These are phyloP conservation scores for Enteromius paludinosus DNA, from an alignment of 2,797 vertebrate genomes.

Conservation along the genomic window DNA sequence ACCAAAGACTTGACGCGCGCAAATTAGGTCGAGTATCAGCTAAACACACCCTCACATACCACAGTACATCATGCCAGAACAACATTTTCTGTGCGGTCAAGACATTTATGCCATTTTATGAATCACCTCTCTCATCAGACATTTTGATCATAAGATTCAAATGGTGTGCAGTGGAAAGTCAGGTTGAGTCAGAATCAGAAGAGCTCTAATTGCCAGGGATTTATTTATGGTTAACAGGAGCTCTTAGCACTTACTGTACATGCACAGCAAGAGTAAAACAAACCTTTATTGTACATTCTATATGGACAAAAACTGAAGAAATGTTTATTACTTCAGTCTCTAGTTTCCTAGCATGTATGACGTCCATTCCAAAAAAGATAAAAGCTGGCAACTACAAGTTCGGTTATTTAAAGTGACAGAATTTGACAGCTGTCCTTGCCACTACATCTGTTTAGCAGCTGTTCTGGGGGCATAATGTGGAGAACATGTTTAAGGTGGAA, in stretches of 20 bases:
- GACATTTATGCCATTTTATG: conserved; percentile 52
- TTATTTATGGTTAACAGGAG: conserved; percentile 1
- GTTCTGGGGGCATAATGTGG: not conserved
- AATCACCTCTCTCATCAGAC: conserved; percentile 38
- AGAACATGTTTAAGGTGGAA: not conserved
- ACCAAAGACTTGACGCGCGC: conserved; percentile 33
- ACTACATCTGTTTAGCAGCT: conserved; percentile 22
- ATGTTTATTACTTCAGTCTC: not conserved
- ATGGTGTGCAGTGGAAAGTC: conserved; percentile 33
- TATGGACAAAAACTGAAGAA: not conserved
- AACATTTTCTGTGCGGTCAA: conserved; percentile 18
- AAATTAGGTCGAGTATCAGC: conserved; percentile 61
- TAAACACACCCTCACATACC: conserved; percentile 50
- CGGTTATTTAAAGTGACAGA: not conserved
- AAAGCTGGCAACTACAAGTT: not conserved
- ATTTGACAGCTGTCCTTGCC: conserved; percentile 1
- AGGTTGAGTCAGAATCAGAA: conserved; percentile 31
- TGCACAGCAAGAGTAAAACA: not conserved
- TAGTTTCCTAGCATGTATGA: not conserved
- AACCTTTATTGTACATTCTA: not conserved
- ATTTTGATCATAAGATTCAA: conserved; percentile 48
- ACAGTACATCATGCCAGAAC: conserved; percentile 33
- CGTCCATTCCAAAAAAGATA: not conserved
- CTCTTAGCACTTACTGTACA: not conserved
- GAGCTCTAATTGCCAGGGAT: conserved; percentile 11